Evolutionary conservation across 1,140 invertebrate species (phyloP).

Genomic region (Neelides sp.): DNA sequence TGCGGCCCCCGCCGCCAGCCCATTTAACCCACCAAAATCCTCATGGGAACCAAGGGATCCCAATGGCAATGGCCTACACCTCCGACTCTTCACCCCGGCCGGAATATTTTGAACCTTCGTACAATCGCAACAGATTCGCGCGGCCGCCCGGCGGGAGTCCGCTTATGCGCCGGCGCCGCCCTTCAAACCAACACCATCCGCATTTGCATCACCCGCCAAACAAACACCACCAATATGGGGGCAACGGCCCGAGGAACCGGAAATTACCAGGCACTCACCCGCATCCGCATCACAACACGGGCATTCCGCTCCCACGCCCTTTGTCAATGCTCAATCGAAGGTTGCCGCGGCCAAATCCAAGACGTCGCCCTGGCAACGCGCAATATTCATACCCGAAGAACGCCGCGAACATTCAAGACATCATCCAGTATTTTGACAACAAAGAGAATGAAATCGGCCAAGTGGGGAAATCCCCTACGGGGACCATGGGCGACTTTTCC

Average conservation of each 20-base stretch:
- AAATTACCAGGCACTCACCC: background rate
- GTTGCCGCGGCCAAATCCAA: background rate
- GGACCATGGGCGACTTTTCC: constrained; percentile 10
- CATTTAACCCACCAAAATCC: too few relatives aligned
- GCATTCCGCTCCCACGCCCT: background rate
- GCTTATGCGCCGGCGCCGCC: background rate
- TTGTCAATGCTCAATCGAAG: background rate
- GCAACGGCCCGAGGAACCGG: background rate
- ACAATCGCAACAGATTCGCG: too few relatives aligned
- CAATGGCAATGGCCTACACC: too few relatives aligned
- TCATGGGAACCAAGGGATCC: too few relatives aligned
- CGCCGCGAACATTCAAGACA: constrained; percentile 31
- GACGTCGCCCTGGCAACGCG: background rate
- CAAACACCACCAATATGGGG: background rate
- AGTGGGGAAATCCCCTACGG: background rate
- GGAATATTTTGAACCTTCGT: too few relatives aligned
- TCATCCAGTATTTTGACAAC: constrained; percentile 24
- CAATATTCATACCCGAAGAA: constrained; percentile 28
- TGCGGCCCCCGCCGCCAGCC: background rate
- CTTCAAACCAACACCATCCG: background rate
- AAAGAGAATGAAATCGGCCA: constrained; percentile 7
- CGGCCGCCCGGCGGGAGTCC: too few relatives aligned
- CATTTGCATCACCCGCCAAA: background rate
- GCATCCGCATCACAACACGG: background rate
- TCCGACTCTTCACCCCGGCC: too few relatives aligned